Evolutionary conservation across 2,888 invertebrate genomes (phyloP).

Genomic region (Drosophila monieri): DNA sequence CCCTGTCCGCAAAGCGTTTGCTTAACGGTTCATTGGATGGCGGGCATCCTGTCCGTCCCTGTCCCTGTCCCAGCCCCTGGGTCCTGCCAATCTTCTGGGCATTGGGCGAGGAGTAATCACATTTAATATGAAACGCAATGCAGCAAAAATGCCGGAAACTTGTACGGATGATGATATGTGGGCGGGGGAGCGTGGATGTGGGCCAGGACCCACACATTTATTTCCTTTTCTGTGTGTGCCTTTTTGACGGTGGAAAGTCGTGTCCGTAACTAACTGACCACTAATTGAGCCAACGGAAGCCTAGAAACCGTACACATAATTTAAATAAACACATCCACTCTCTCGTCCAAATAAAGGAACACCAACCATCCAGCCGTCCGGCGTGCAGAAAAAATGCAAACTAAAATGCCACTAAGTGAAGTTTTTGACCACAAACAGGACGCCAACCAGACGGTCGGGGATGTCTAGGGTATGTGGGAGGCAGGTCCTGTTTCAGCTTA

Average conservation of each 20-base stretch:
- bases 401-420: slow-evolving; percentile 76
- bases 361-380: slow-evolving; percentile 2
- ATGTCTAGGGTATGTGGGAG: background rate
- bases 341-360: slow-evolving; percentile 7
- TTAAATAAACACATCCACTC: slow-evolving; percentile 67
- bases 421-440: slow-evolving; percentile 73
- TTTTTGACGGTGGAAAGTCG: slow-evolving; percentile 25
- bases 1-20: slow-evolving; percentile 61
- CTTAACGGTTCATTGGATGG: slow-evolving; percentile 74
- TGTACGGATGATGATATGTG: slow-evolving; percentile 47
- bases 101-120: slow-evolving; percentile 78
- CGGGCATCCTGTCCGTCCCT: slow-evolving; percentile 38
- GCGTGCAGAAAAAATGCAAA: slow-evolving; percentile 24
- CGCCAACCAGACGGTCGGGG: slow-evolving; percentile 48
- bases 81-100: slow-evolving; percentile 67
- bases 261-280: slow-evolving; percentile 59
- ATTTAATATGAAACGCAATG: slow-evolving; percentile 81
- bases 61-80: slow-evolving; percentile 3
- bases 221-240: slow-evolving; percentile 7
- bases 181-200: slow-evolving; percentile 3
- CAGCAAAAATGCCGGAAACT: slow-evolving; percentile 66
- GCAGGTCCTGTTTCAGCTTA: slow-evolving; percentile 1
- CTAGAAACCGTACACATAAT: slow-evolving; percentile 77
- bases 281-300: slow-evolving; percentile 78
- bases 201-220: slow-evolving; percentile 2